Percentiles rank a stretch among this genome's conserved stretches.
phyloP scores from a whole-genome alignment of 1,140 invertebrate genomes.

The Belonocnema kinseyi region DNA sequence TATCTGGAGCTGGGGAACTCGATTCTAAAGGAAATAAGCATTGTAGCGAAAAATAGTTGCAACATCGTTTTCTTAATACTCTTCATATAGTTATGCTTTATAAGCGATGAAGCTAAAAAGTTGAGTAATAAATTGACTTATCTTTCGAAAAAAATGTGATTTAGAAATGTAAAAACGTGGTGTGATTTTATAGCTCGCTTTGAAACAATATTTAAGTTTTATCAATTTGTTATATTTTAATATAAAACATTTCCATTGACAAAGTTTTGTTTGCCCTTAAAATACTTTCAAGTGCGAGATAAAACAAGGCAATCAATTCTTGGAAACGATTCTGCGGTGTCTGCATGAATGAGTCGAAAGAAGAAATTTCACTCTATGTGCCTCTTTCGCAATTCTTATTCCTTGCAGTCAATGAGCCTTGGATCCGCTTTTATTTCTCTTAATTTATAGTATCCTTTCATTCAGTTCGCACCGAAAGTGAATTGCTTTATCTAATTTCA shows the following conservation, averaged over 20 bases:
- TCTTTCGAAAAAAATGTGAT: too few relatives aligned
- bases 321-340: background rate
- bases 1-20: slow-evolving; percentile 18
- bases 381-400: background rate
- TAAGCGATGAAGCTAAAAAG: too few relatives aligned
- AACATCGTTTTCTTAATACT: background rate
- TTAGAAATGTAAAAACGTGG: too few relatives aligned
- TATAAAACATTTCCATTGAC: too few relatives aligned
- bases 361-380: background rate
- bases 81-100: too few relatives aligned
- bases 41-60: background rate
- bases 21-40: slow-evolving; percentile 2
- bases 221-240: too few relatives aligned
- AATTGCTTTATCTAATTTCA: background rate
- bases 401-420: slow-evolving; percentile 1
- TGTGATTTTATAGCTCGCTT: too few relatives aligned
- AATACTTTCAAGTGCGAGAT: background rate
- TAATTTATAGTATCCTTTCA: background rate
- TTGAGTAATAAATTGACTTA: too few relatives aligned
- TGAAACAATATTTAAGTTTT: too few relatives aligned
- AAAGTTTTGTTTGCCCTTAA: background rate
- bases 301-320: background rate
- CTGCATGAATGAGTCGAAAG: background rate
- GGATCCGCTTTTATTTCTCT: background rate
- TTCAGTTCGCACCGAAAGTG: background rate